Evolutionary conservation across 2,113 vertebrate species (phyloP).

Genomic region (Piaya cayana): DNA sequence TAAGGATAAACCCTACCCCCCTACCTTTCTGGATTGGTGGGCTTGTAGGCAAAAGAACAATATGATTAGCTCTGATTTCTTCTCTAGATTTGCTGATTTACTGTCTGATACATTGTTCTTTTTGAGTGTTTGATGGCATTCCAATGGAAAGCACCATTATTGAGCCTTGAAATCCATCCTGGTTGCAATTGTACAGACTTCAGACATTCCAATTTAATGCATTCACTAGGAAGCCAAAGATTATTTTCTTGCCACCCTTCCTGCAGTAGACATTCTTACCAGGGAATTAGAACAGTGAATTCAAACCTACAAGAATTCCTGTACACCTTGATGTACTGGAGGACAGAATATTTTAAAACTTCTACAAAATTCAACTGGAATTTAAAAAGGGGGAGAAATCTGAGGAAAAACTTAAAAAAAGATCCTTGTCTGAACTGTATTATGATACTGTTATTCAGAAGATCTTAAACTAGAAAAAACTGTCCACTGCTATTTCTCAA

Average conservation of each 20-base stretch:
- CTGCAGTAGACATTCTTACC: neutral
- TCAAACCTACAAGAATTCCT: neutral
- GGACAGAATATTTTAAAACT: neutral
- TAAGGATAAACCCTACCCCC: neutral
- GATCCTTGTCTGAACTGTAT: neutral
- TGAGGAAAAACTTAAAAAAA: neutral
- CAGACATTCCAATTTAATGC: neutral
- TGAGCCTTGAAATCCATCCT: neutral
- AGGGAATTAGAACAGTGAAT: neutral
- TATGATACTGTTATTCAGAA: neutral
- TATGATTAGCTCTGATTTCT: neutral
- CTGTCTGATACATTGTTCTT: neutral
- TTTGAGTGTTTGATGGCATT: neutral
- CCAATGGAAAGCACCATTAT: neutral
- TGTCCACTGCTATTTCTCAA: neutral
- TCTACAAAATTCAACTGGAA: neutral
- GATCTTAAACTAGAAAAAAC: neutral
- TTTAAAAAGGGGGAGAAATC: neutral
- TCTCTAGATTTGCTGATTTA: neutral
- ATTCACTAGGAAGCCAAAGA: neutral
- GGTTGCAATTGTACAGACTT: neutral
- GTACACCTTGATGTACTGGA: neutral
- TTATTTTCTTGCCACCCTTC: neutral
- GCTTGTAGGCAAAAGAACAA: neutral
- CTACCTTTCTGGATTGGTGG: neutral